phyloP scores from a whole-genome alignment of 2,888 invertebrate genomes.

The Prionchulus punctatus region DNA sequence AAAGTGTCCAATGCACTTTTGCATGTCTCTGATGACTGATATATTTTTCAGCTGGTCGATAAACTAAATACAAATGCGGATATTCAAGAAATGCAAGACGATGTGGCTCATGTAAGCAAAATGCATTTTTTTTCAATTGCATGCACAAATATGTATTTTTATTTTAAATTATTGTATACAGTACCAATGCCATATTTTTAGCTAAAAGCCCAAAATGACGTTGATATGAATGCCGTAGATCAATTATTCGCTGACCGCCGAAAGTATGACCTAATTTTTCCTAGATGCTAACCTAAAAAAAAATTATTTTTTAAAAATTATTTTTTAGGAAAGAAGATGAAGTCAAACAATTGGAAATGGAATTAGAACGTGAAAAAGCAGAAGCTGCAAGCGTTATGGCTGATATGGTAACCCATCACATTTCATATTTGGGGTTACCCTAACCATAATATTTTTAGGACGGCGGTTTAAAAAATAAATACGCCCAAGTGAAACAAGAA shows the following conservation, averaged over 20 bases:
- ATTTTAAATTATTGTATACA: background rate
- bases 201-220: slow-evolving; percentile 8
- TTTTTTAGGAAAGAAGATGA: slow-evolving; percentile 6
- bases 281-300: no score
- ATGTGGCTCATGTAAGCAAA: slow-evolving; percentile 39
- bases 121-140: background rate
- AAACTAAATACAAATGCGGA: slow-evolving; percentile 55
- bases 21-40: background rate
- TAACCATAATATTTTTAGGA: background rate
- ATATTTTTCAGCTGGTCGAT: slow-evolving; percentile 45
- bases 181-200: background rate
- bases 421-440: background rate
- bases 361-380: slow-evolving; percentile 1
- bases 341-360: slow-evolving; percentile 2
- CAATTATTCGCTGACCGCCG: slow-evolving; percentile 5
- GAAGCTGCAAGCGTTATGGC: background rate
- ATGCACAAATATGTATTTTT: background rate
- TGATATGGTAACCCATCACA: slow-evolving; percentile 3
- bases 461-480: background rate
- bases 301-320: background rate
- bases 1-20: background rate
- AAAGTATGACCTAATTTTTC: background rate
- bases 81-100: slow-evolving; percentile 48
- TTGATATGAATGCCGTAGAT: background rate
- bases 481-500: slow-evolving; percentile 47